Conservation (phyloP, 1,140 invertebrate species). For the Aphis craccivora region DNA sequence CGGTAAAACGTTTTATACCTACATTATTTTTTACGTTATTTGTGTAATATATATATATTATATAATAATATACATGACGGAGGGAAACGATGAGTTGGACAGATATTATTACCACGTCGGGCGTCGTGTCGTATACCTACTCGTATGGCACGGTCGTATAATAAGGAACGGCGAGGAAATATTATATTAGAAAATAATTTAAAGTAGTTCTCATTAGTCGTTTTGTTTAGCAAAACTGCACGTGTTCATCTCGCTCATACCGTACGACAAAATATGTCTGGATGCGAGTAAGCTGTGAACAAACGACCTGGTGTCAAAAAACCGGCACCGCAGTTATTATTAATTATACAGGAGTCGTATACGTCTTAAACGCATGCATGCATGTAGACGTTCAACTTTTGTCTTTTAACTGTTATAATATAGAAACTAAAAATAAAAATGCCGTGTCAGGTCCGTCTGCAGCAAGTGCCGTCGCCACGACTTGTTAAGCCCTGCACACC, state of each 20-base stretch:
- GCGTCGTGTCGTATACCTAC: neutral
- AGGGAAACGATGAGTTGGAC: neutral
- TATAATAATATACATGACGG: too few species aligned
- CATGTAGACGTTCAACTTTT: neutral
- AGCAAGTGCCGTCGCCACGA: neutral
- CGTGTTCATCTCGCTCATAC: neutral
- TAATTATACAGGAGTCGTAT: neutral
- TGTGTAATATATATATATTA: too few species aligned
- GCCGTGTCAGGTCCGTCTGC: neutral
- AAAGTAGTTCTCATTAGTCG: neutral
- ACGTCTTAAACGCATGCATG: neutral
- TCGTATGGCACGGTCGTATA: neutral
- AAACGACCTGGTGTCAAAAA: slow-evolving; percentile 42
- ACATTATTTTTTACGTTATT: neutral
- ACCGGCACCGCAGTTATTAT: slow-evolving; percentile 29
- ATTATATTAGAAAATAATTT: neutral
- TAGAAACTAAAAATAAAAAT: slow-evolving; percentile 24
- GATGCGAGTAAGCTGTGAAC: slow-evolving; percentile 1
- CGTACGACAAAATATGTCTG: neutral
- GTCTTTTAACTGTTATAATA: neutral
- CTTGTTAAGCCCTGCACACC: neutral
- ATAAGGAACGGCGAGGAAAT: neutral
- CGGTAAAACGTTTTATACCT: neutral
- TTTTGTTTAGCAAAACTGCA: slow-evolving; percentile 22
- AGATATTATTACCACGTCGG: neutral